A percentile compares a stretch with the other conserved stretches of the same genome.
Evolutionary conservation across 2,888 invertebrate species (phyloP).

Genomic region (Nomada goodeniana): DNA sequence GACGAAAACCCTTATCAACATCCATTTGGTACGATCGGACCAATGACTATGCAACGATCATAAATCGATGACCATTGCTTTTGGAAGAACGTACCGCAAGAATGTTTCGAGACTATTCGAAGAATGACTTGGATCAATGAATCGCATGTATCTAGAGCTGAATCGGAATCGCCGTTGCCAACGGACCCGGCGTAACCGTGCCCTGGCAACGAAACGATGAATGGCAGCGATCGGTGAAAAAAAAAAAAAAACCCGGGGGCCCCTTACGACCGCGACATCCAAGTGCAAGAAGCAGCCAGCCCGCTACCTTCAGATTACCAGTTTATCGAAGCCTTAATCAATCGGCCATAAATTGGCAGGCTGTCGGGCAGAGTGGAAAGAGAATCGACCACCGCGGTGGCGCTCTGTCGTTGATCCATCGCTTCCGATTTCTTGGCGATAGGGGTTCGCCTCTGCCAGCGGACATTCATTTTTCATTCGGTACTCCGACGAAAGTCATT

Average conservation of each 20-base stretch:
- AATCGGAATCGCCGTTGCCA: conserved; percentile 24
- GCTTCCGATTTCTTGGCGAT: conserved; percentile 61
- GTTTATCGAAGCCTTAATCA: conserved; percentile 68
- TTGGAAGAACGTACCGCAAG: neutral
- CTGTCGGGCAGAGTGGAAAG: conserved; percentile 40
- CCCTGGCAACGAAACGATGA: conserved; percentile 43
- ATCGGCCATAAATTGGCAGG: conserved; percentile 67
- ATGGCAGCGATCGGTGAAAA: conserved; percentile 34
- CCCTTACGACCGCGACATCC: conserved; percentile 33
- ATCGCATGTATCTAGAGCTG: conserved; percentile 52
- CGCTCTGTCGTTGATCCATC: conserved; percentile 66
- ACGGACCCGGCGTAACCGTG: neutral
- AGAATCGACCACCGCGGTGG: conserved; percentile 53
- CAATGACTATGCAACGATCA: conserved; percentile 5
- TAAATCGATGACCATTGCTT: conserved; percentile 23
- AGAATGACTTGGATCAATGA: conserved; percentile 42
- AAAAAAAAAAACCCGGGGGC: neutral
- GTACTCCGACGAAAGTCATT: conserved; percentile 42
- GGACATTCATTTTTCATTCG: conserved; percentile 64
- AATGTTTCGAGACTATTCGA: conserved; percentile 19
- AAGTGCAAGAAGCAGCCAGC: conserved; percentile 38
- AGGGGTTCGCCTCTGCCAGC: conserved; percentile 39
- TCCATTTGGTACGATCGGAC: neutral
- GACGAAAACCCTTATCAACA: conserved; percentile 1
- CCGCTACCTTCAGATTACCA: conserved; percentile 46